These are phyloP conservation scores for Nasonia giraulti DNA, from an alignment of 1,140 invertebrate genomes.

Conservation along the genomic window DNA sequence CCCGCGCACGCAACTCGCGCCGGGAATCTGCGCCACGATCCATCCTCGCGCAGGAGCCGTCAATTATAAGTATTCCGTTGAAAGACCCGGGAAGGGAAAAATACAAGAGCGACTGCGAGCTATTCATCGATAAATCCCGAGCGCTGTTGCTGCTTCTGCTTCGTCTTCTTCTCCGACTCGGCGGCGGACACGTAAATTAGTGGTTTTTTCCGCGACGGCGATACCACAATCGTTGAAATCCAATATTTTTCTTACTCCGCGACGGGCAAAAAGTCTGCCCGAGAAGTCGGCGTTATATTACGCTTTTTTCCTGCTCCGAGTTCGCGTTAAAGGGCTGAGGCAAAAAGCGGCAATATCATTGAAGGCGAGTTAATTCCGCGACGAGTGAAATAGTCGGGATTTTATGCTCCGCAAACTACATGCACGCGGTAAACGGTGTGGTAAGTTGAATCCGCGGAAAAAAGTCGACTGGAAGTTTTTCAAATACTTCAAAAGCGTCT, in stretches of 20 bases:
- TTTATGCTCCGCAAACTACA: conserved; percentile 35
- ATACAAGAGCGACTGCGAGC: not conserved
- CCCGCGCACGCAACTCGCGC: conserved; percentile 7
- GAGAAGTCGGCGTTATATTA: not conserved
- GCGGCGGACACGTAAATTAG: conserved; percentile 35
- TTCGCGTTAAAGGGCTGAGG: not conserved
- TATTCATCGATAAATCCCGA: conserved; percentile 38
- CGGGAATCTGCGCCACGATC: not conserved
- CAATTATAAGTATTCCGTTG: conserved; percentile 48
- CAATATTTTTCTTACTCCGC: conserved; percentile 26
- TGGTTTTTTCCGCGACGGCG: not conserved
- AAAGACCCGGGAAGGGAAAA: conserved; percentile 8
- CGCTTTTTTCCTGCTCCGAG: not conserved
- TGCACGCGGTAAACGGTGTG: conserved; percentile 14
- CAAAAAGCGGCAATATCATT: conserved; percentile 15
- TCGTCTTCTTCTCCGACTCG: not conserved
- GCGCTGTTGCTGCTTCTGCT: not conserved
- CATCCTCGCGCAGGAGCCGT: conserved; percentile 25
- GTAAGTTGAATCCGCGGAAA: not conserved
- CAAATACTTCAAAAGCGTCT: too few relatives aligned
- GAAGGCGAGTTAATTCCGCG: conserved; percentile 8
- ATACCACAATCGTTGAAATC: conserved; percentile 29
- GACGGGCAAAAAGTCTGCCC: not conserved
- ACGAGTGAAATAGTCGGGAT: conserved; percentile 36
- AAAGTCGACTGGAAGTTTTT: not conserved